These are phyloP conservation scores for Pycnomerus fuliginosus DNA, from an alignment of 2,888 invertebrate species.

Conservation along the genomic window DNA sequence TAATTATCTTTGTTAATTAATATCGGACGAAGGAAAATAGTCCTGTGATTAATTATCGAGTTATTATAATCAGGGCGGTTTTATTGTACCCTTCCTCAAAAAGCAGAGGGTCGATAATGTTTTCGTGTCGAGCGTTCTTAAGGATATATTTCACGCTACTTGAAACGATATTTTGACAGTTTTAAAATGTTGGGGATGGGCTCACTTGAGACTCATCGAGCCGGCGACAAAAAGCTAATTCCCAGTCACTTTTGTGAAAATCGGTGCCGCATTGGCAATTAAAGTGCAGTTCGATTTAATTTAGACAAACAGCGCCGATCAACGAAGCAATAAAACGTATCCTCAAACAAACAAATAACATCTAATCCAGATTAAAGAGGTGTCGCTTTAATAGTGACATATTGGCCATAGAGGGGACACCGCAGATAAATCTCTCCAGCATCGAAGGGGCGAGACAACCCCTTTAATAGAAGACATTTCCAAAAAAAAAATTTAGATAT, in stretches of 20 bases:
- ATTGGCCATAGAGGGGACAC: slow-evolving; percentile 21
- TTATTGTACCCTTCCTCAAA: slow-evolving; percentile 4
- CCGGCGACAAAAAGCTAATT: too few relatives aligned
- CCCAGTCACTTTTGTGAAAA: too few relatives aligned
- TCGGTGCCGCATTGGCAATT: too few relatives aligned
- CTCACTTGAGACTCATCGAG: slow-evolving; percentile 12
- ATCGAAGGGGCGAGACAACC: too few relatives aligned
- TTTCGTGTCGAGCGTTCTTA: too few relatives aligned
- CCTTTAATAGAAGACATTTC: too few relatives aligned
- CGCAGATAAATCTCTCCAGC: slow-evolving; percentile 23
- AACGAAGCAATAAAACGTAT: slow-evolving; percentile 40
- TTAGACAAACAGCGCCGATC: slow-evolving; percentile 26
- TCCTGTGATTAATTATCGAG: slow-evolving; percentile 24
- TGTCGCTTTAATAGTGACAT: slow-evolving; percentile 45
- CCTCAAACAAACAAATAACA: slow-evolving; percentile 44
- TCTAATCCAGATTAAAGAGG: slow-evolving; percentile 45
- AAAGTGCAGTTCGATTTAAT: slow-evolving; percentile 19
- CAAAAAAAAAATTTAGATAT: too few relatives aligned
- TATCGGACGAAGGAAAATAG: slow-evolving; percentile 29
- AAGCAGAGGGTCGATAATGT: slow-evolving; percentile 18
- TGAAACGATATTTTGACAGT: slow-evolving; percentile 12
- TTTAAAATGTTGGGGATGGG: slow-evolving; percentile 13
- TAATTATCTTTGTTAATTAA: slow-evolving; percentile 43
- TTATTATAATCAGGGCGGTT: slow-evolving; percentile 7
- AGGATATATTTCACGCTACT: too few relatives aligned